Conservation (phyloP, 2,888 invertebrate species). For the Acanthosepion pharaonis region DNA sequence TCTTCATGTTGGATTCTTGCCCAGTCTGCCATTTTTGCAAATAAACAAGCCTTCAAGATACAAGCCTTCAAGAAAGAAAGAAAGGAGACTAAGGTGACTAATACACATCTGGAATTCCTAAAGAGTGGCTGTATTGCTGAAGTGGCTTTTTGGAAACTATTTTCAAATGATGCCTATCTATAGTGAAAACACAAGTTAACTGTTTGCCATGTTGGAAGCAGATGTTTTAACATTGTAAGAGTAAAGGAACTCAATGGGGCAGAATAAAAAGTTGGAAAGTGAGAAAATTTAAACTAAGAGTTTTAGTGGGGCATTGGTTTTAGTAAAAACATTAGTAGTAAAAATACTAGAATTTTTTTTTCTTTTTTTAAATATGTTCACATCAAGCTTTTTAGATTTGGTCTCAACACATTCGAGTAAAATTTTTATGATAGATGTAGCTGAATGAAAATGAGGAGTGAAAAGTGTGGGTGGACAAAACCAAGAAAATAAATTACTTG, state of each 20-base stretch:
- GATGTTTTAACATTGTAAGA: background rate
- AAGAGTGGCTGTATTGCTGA: background rate
- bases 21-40: too few relatives aligned
- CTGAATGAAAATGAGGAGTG: background rate
- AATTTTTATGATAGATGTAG: background rate
- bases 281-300: background rate
- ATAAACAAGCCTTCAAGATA: too few relatives aligned
- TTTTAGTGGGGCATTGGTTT: too few relatives aligned
- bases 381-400: background rate
- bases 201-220: background rate
- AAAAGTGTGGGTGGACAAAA: background rate
- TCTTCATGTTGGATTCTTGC: too few relatives aligned
- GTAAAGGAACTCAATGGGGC: background rate
- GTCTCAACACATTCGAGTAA: background rate
- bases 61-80: too few relatives aligned
- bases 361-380: background rate
- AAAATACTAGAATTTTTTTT: background rate
- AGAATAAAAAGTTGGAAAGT: background rate
- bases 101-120: background rate
- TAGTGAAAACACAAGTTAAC: background rate
- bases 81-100: too few relatives aligned
- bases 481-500: background rate
- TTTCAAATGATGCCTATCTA: background rate
- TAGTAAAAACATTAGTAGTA: background rate
- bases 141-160: background rate